phyloP scores from a whole-genome alignment of 2,113 vertebrate genomes.

The Lipophrys pholis region DNA sequence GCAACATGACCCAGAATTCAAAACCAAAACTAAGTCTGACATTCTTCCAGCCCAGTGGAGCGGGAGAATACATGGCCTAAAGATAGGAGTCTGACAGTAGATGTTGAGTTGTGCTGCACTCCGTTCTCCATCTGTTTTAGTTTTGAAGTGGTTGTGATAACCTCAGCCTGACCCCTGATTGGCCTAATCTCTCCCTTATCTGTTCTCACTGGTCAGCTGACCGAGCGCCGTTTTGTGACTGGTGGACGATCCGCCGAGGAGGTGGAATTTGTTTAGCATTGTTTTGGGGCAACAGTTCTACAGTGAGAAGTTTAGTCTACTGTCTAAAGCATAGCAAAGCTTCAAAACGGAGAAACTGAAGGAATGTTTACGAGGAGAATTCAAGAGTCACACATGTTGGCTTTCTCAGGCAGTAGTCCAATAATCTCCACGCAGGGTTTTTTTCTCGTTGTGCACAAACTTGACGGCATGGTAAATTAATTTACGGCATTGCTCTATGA shows the following conservation, averaged over 20 bases:
- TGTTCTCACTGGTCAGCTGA: conserved; percentile 74
- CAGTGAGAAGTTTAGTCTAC: conserved; percentile 87
- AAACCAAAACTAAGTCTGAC: conserved; percentile 64
- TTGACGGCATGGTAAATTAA: conserved; percentile 15
- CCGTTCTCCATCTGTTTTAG: conserved; percentile 79
- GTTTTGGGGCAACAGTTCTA: conserved; percentile 88
- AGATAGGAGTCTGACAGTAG: conserved; percentile 66
- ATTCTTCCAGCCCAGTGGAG: conserved; percentile 68
- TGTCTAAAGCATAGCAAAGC: conserved; percentile 68
- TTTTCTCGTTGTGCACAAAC: not conserved
- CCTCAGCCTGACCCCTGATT: conserved; percentile 79
- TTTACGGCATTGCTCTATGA: conserved; percentile 4
- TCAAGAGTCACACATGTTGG: conserved; percentile 37
- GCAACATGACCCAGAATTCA: conserved; percentile 64
- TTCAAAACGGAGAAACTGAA: conserved; percentile 63
- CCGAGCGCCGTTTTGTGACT: conserved; percentile 82
- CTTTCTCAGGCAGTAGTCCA: conserved; percentile 51
- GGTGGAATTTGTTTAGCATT: conserved; percentile 93
- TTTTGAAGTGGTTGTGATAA: conserved; percentile 81
- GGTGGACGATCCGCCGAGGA: conserved; percentile 89
- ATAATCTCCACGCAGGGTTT: conserved; percentile 8
- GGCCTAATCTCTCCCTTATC: conserved; percentile 81
- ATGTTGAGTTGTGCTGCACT: conserved; percentile 64
- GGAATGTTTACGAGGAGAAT: conserved; percentile 62
- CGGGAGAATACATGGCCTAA: conserved; percentile 60